A percentile compares a stretch with the other conserved stretches of the same genome.
Conservation (phyloP, 2,797 vertebrate genomes). For the Xyrichtys novacula region DNA sequence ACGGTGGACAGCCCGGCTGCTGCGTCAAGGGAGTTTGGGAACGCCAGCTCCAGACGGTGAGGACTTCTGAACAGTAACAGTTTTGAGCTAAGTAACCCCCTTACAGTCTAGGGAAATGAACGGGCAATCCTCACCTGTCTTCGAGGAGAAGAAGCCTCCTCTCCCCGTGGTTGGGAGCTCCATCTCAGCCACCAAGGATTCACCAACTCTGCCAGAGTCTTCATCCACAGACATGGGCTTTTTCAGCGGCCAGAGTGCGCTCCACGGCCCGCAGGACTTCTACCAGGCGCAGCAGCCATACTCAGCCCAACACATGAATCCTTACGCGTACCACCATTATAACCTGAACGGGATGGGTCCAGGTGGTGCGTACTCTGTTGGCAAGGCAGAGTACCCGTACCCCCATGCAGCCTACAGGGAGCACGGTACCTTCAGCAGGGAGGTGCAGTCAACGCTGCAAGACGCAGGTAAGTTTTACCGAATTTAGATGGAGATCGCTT, state of each 20-base stretch:
- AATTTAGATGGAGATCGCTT: background rate
- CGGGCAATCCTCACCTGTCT: slow-evolving; percentile 75
- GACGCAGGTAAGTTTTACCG: slow-evolving; percentile 84
- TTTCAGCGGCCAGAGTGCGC: slow-evolving; percentile 85
- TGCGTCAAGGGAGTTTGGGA: slow-evolving; percentile 69
- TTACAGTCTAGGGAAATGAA: slow-evolving; percentile 58
- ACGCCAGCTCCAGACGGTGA: slow-evolving; percentile 58
- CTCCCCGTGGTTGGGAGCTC: slow-evolving; percentile 84
- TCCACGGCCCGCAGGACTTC: slow-evolving; percentile 84
- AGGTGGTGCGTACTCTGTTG: slow-evolving; percentile 83
- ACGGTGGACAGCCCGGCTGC: slow-evolving; percentile 76
- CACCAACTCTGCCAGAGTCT: slow-evolving; percentile 89
- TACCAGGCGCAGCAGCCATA: slow-evolving; percentile 86
- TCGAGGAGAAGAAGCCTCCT: slow-evolving; percentile 90
- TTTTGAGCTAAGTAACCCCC: background rate
- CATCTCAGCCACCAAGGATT: slow-evolving; percentile 86
- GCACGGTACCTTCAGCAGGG: slow-evolving; percentile 88
- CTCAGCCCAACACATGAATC: slow-evolving; percentile 84
- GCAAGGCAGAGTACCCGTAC: slow-evolving; percentile 91
- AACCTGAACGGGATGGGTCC: slow-evolving; percentile 87
- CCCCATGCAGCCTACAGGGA: slow-evolving; percentile 86
- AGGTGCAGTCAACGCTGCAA: slow-evolving; percentile 85
- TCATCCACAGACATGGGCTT: slow-evolving; percentile 91
- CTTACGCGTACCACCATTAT: slow-evolving; percentile 88
- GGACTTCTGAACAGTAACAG: slow-evolving; percentile 12